Conservation (phyloP, 1,140 invertebrate species). For the Fopius arisanus region DNA sequence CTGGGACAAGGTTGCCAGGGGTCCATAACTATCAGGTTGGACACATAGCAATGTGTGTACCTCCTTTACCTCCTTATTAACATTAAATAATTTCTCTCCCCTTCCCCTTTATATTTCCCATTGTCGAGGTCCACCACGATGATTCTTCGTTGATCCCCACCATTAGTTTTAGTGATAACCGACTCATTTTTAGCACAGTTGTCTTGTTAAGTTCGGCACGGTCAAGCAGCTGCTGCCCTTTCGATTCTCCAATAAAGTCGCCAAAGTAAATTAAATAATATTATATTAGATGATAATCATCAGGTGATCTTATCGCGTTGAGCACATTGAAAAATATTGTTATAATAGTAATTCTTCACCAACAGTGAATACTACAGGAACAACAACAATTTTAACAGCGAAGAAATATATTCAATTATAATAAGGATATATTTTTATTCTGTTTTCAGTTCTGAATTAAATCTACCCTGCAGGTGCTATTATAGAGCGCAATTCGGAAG, state of each 20-base stretch:
- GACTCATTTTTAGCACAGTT: neutral
- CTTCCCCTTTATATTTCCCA: neutral
- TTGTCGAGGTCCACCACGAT: neutral
- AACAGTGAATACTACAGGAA: no score
- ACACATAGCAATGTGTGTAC: conserved; percentile 58
- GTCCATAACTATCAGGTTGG: conserved; percentile 59
- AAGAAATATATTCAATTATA: no score
- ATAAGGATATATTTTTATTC: no score
- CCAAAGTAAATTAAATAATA: neutral
- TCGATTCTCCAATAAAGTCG: neutral
- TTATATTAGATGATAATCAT: no score
- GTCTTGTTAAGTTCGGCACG: neutral
- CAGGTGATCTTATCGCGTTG: no score
- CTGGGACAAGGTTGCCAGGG: conserved; percentile 63
- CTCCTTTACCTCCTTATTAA: conserved; percentile 11
- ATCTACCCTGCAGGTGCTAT: no score
- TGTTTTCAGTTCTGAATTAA: no score
- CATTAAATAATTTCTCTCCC: neutral
- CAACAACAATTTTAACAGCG: no score
- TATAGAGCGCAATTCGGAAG: neutral
- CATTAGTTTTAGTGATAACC: conserved; percentile 2
- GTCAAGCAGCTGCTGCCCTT: neutral
- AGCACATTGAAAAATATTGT: no score
- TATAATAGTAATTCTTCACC: no score
- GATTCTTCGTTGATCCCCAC: neutral